Conservation (phyloP, 2,888 invertebrate genomes). For the Yponomeuta malinellus region DNA sequence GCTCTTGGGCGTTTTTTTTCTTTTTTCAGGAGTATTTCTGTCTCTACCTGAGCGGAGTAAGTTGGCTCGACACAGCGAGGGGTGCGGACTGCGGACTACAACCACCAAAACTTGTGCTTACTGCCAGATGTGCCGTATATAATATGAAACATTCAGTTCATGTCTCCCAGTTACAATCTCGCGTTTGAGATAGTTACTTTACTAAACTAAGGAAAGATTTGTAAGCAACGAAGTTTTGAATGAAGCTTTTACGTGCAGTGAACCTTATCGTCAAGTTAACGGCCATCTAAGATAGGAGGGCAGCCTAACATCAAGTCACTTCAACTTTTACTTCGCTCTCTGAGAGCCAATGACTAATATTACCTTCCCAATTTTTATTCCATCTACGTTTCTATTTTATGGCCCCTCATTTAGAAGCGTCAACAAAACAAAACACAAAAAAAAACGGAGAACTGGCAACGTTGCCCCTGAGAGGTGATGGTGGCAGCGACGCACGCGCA, state of each 20-base stretch:
- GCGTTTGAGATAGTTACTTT: not conserved
- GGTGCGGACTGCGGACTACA: not conserved
- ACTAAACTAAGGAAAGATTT: not conserved
- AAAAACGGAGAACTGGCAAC: conserved; percentile 56
- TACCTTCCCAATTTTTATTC: conserved; percentile 34
- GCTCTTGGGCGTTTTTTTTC: not conserved
- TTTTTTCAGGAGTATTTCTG: not conserved
- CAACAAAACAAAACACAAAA: conserved; percentile 63
- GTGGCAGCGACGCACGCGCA: conserved; percentile 70
- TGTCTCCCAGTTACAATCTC: too few species aligned
- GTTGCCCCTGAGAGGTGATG: conserved; percentile 40
- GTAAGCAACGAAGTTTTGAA: not conserved
- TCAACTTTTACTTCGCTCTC: conserved; percentile 11
- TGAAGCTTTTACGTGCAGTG: not conserved
- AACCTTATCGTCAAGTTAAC: not conserved
- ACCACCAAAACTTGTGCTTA: conserved; percentile 6
- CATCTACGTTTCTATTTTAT: conserved; percentile 59
- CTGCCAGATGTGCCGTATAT: conserved; percentile 12
- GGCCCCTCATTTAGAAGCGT: conserved; percentile 64
- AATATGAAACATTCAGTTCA: not conserved
- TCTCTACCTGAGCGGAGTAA: conserved; percentile 7
- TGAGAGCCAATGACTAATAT: conserved; percentile 24
- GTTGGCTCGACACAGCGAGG: conserved; percentile 4
- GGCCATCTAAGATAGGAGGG: conserved; percentile 2
- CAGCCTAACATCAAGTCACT: not conserved